phyloP scores from a whole-genome alignment of 2,797 vertebrate species.

The Phyllotis vaccarum region DNA sequence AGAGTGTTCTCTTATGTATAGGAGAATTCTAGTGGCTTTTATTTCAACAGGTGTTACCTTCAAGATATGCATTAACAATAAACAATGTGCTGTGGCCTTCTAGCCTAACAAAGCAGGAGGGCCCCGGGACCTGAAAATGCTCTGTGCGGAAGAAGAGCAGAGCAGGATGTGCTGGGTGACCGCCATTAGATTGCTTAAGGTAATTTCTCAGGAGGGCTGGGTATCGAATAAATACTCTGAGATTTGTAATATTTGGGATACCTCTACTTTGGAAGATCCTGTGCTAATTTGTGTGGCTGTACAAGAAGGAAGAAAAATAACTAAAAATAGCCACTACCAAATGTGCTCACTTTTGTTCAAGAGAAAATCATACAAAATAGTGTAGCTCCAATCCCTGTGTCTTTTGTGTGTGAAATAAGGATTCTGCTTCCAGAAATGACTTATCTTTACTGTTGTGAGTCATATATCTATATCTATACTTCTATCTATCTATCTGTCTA shows the following conservation, averaged over 20 bases:
- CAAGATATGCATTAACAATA: constrained; percentile 92
- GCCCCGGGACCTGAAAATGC: constrained; percentile 95
- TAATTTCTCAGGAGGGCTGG: constrained; percentile 83
- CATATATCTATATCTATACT: background rate
- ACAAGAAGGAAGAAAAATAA: constrained; percentile 19
- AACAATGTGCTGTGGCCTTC: constrained; percentile 91
- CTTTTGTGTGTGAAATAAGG: background rate
- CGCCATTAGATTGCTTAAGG: constrained; percentile 98
- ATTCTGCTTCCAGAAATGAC: constrained; percentile 22
- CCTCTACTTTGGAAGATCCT: constrained; percentile 3
- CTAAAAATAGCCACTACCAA: background rate
- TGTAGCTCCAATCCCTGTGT: background rate
- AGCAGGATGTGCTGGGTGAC: constrained; percentile 98
- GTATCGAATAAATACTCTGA: constrained; percentile 47
- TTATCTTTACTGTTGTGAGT: background rate
- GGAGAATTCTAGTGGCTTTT: constrained; percentile 92
- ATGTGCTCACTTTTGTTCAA: background rate
- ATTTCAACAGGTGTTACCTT: constrained; percentile 93
- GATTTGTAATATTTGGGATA: background rate
- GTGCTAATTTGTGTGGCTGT: background rate
- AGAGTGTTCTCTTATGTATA: constrained; percentile 88
- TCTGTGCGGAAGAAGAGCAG: constrained; percentile 97
- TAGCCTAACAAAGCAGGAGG: constrained; percentile 95
- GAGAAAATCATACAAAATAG: constrained; percentile 27
- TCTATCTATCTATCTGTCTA: no score